Evolutionary conservation across 2,797 vertebrate species (phyloP), one percentile per base, ranked within the genome.

Genomic region (Clarias pachynema): DNA sequence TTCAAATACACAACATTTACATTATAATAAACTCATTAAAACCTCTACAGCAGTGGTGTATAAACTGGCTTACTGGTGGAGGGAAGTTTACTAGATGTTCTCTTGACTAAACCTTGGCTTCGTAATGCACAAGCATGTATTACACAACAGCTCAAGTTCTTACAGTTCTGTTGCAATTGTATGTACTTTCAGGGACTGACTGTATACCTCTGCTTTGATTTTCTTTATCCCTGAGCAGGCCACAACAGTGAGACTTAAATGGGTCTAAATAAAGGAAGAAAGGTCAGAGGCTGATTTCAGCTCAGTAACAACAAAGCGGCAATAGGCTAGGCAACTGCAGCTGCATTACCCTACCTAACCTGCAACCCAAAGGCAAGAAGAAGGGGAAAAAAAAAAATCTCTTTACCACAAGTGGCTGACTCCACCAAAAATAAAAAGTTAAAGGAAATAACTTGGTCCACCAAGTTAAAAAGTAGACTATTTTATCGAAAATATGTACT

Each of bases 171-270:
- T 26, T 82, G 81, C 79, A 18, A 66, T 66, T 29, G n/a, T 70
- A 65, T 73, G 34, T 65, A 49, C 26, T 80, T 80, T 79, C 70
- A 80, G 70, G 75, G 80, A 86, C 59, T 81, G n/a, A 81, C 86
- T 84, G 78, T 83, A 78, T 75, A 89, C 59, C 53, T 62, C 84
- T 56, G 62, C 79, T 91, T 79, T 92, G 91, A 93, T 89, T 93
- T 87, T 86, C 93, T 89, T 92, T 91, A 92, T 95, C 93, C 95
- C 95, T 96, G 95, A 96, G 95, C 90, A 94, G 93, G 92, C 93
- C 90, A 91, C 86, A 88, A 87, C 91, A 93, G 88, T 84, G 68
- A 81, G 87, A 92, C 86, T 92, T 60, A 92, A 72, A 89, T 89
- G 91, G 90, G 91, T 92, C 89, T 91, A 88, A 87, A 92, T 88